These are phyloP conservation scores for Tragulus kanchil DNA, from an alignment of 2,113 vertebrate species.

Conservation along the genomic window DNA sequence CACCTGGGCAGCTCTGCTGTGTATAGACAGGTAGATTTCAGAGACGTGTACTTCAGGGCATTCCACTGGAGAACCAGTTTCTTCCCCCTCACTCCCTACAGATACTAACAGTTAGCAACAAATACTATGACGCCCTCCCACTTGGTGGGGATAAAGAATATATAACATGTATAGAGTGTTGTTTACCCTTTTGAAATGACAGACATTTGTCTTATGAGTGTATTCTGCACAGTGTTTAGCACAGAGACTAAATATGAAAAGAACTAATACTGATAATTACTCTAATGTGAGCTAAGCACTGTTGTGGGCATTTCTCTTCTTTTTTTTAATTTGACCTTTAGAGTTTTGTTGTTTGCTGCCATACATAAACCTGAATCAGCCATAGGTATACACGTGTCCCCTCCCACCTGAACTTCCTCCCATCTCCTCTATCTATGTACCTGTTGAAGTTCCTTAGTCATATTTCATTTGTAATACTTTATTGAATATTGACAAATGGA, in stretches of 20 bases:
- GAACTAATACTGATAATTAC: constrained; percentile 1
- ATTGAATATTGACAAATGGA: not conserved
- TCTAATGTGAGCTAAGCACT: not conserved
- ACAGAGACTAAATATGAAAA: constrained; percentile 19
- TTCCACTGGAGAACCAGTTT: not conserved
- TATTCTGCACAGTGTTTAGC: not conserved
- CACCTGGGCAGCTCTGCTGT: not conserved
- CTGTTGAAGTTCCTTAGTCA: no score
- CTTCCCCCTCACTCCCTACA: not conserved
- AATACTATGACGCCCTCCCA: not conserved
- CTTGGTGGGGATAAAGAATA: not conserved
- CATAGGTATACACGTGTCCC: no score
- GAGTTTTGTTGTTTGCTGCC: no score
- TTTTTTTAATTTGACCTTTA: no score
- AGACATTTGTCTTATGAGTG: not conserved
- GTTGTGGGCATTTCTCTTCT: not conserved
- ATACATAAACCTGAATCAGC: no score
- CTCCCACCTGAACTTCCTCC: no score
- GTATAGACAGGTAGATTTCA: not conserved
- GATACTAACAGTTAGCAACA: not conserved
- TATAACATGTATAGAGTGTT: not conserved
- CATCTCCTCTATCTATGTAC: no score
- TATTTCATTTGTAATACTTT: not conserved
- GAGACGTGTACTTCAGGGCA: not conserved
- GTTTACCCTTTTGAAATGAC: not conserved